Evolutionary conservation across 2,113 vertebrate genomes (phyloP).

Genomic region (Ibidorhyncha struthersii): DNA sequence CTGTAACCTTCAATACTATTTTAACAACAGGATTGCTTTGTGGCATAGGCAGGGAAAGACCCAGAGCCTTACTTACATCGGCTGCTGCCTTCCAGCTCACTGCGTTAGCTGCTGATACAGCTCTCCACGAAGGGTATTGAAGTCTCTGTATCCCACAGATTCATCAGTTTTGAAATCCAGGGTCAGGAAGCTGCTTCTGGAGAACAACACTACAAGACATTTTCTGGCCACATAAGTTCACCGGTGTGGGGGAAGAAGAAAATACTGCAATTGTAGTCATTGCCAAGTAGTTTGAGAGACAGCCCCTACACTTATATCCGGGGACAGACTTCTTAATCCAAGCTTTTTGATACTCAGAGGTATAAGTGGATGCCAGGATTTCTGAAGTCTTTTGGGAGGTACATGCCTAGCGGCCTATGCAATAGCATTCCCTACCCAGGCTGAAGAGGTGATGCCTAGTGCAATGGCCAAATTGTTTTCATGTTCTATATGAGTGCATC

Average conservation of each 20-base stretch:
- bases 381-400: neutral
- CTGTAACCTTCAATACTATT: neutral
- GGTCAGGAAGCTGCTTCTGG: neutral
- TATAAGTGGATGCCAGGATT: neutral
- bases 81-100: neutral
- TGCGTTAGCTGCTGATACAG: neutral
- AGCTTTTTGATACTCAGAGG: neutral
- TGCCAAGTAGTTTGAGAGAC: neutral
- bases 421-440: neutral
- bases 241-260: neutral
- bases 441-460: neutral
- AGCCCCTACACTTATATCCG: neutral
- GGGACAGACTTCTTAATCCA: neutral
- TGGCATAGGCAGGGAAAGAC: neutral
- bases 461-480: neutral
- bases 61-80: neutral
- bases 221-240: neutral
- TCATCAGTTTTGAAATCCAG: neutral
- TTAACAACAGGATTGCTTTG: neutral
- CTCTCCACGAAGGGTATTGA: neutral
- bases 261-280: neutral
- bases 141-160: neutral
- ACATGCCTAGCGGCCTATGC: neutral
- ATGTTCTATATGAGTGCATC: neutral
- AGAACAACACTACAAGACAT: neutral